Base-by-base conservation (phyloP, 2,888 invertebrate genomes). In the Horisme vitalbata region DNA sequence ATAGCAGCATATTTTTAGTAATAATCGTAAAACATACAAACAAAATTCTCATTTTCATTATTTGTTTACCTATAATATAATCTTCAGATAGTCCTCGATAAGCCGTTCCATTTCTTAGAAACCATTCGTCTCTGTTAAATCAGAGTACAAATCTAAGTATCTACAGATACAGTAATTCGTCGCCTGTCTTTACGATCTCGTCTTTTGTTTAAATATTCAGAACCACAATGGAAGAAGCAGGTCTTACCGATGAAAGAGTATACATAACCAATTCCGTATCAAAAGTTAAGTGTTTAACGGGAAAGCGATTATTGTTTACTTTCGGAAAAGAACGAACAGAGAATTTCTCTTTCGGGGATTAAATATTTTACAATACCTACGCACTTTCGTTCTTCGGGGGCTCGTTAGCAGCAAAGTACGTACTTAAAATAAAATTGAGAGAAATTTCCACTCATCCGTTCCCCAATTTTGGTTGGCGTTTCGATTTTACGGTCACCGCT, bases 201-300 rank as follows among this genome's bases (percentile, higher is more conserved):
- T 24, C 27, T 47, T 43, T 32, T 34, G 24, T 13, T 48, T 11
- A 36, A 47, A 36, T 41, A 46, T 36, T 46, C 45, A 46, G 15
- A n/a, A 8, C 8, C 11, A 13, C 7, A 26, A 39, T 31, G 11
- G 6, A 32, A 33, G 26, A 33, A 33, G 27, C 21, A 6, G 15
- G 37, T 13, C 2, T 5, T 5, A 18, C 18, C 18, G 18, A 18
- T 4, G 18, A 5, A 18, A 1, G 18, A 6, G 18, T 18, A 1
- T 18, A 18, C 18, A 18, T 12, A 33, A 18, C 4, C 8, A 34
- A 14, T 26, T 27, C 13, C 13, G 24, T 15, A 33, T 27, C 3
- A 27, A 41, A 8, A n/a, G 12, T 27, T 12, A 20, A 18, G 32
- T 20, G 32, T 4, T 34, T 24, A 23, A 6, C 28, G 9, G 14